Evolutionary conservation across 2,888 invertebrate species (phyloP).

Genomic region (Drosophila pseudotalamancana): DNA sequence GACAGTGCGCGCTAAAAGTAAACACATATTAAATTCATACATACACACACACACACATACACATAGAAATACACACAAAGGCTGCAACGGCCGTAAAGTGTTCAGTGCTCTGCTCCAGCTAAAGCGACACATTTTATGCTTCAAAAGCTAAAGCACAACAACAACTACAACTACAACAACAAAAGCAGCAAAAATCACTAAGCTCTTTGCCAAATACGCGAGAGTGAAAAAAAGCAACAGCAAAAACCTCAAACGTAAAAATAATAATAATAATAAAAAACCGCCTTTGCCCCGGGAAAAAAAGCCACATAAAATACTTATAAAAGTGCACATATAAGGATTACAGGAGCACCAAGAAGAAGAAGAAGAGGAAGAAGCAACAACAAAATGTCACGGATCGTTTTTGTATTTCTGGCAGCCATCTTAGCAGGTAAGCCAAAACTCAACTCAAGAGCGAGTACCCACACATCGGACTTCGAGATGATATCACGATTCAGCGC

Average conservation of each 20-base stretch:
- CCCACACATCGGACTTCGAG: slow-evolving; percentile 25
- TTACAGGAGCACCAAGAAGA: slow-evolving; percentile 35
- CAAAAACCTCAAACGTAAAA: slow-evolving; percentile 24
- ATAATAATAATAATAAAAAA: slow-evolving; percentile 35
- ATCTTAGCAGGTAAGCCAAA: slow-evolving; percentile 82
- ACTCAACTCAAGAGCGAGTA: slow-evolving; percentile 18
- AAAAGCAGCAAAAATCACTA: slow-evolving; percentile 41
- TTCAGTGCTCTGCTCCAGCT: slow-evolving; percentile 32
- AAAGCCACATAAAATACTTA: slow-evolving; percentile 42
- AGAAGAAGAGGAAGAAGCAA: slow-evolving; percentile 4
- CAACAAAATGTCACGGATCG: slow-evolving; percentile 71
- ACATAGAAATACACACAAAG: slow-evolving; percentile 21
- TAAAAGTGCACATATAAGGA: slow-evolving; percentile 56
- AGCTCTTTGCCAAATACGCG: slow-evolving; percentile 62
- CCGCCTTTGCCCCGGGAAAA: slow-evolving; percentile 36
- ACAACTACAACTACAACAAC: slow-evolving; percentile 46
- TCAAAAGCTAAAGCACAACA: slow-evolving; percentile 45
- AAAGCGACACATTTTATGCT: slow-evolving; percentile 72
- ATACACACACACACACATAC: slow-evolving; percentile 7
- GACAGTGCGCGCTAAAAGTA: slow-evolving; percentile 66
- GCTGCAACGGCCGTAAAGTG: slow-evolving; percentile 68
- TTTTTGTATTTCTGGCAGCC: slow-evolving; percentile 76
- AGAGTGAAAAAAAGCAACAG: slow-evolving; percentile 30
- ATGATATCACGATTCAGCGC: slow-evolving; percentile 65
- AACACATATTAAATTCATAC: slow-evolving; percentile 38